Evolutionary conservation across 2,888 invertebrate genomes (phyloP), one percentile per base, ranked within the genome.

Genomic region (Eulithis prunata): DNA sequence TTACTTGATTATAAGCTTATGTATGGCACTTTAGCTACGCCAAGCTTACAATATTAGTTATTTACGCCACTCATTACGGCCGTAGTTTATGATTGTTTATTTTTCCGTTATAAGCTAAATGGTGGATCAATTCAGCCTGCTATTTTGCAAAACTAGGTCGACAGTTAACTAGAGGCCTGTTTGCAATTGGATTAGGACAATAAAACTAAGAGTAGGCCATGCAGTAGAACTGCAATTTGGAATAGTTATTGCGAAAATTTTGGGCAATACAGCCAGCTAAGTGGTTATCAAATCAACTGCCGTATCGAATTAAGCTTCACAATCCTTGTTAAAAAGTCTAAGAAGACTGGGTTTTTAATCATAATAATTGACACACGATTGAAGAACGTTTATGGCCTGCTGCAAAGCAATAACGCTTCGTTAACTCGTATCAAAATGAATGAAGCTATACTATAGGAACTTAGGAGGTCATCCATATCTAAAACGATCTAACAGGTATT

Each of bases 401-500:
- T 56, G 28, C 10, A 60, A 32, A 54, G 53, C 41, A 46, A 55
- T 55, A 47, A 52, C 45, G 36, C 51, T 54, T 65, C 53, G 57
- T 65, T 60, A 64, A 13, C 45, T 52, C 47, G 13, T 45, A 41
- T 53, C 32, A 46, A 32, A 11, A 21, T 47, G 41, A 62, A 62
- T 56, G 58, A 45, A 45, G 14, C 41, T 28, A 53, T 51, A n/a
- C n/a, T 41, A 41, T 32, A 41, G 41, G 41, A 41, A 41, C 41
- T 41, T 41, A 51, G 36, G 46, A 53, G 46, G 52, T 13, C 52
- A 53, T 58, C 46, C 65, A 64, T 72, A 75, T 75, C 67, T 69
- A 61, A 69, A 70, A 68, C 66, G 71, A 80, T 81, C 73, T 76
- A 72, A 74, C 71, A 68, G 71, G 72, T 73, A 72, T 76, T 82